Evolutionary conservation across 1,140 invertebrate species (phyloP).

Genomic region (Calosoma granatense): DNA sequence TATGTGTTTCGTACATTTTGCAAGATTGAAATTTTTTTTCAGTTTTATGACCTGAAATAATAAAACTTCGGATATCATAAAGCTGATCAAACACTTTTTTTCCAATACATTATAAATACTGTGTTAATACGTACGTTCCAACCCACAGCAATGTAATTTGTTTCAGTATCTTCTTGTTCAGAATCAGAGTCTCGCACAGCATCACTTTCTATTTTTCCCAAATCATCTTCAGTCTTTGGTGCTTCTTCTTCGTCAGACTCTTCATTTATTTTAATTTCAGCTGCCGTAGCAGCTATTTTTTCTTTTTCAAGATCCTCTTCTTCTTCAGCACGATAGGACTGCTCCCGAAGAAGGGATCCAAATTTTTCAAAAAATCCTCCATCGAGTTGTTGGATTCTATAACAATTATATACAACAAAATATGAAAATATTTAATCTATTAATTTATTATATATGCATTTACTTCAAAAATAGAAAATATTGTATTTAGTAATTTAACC

Average conservation of each 20-base stretch:
- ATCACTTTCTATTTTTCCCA: slow-evolving; percentile 32
- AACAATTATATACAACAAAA: slow-evolving; percentile 34
- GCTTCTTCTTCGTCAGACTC: slow-evolving; percentile 16
- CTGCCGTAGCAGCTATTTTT: slow-evolving; percentile 30
- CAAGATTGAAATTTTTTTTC: too few species aligned
- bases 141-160: slow-evolving; percentile 50
- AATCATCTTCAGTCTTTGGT: slow-evolving; percentile 30
- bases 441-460: too few species aligned
- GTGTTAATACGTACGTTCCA: slow-evolving; percentile 65
- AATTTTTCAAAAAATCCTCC: slow-evolving; percentile 72
- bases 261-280: slow-evolving; percentile 20
- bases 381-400: slow-evolving; percentile 64
- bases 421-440: slow-evolving; percentile 10
- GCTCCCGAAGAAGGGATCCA: slow-evolving; percentile 59
- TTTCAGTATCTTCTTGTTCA: slow-evolving; percentile 40
- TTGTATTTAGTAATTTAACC: too few species aligned
- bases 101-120: too few species aligned
- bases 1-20: too few species aligned
- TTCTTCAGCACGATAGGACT: slow-evolving; percentile 25
- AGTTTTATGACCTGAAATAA: too few species aligned
- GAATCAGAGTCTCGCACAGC: slow-evolving; percentile 40
- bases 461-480: too few species aligned
- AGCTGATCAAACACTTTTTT: too few species aligned
- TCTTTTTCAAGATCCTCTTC: slow-evolving; percentile 30
- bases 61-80: too few species aligned